phyloP scores from a whole-genome alignment of 1,140 invertebrate species.

The Aplysia californica region DNA sequence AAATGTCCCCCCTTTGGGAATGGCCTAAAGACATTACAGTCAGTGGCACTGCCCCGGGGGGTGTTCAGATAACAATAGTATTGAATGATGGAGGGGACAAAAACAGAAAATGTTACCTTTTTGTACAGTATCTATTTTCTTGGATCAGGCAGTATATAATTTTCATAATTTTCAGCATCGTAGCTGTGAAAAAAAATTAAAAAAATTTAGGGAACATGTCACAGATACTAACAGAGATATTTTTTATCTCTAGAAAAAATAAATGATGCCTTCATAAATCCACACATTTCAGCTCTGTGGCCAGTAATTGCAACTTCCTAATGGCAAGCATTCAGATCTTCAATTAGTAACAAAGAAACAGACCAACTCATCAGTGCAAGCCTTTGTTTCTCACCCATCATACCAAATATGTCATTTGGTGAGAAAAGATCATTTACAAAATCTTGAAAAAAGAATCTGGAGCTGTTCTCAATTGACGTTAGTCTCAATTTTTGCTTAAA shows the following conservation, averaged over 20 bases:
- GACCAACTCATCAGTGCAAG: too few relatives aligned
- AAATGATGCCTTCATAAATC: not conserved
- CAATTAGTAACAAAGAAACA: not conserved
- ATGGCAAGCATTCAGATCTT: not conserved
- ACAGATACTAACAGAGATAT: not conserved
- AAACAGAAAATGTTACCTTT: constrained; percentile 46
- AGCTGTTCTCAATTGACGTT: too few relatives aligned
- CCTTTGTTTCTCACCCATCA: too few relatives aligned
- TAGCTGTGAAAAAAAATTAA: constrained; percentile 30
- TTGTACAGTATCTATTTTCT: constrained; percentile 45
- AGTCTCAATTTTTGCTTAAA: too few relatives aligned
- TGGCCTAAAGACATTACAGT: too few relatives aligned
- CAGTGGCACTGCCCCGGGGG: too few relatives aligned
- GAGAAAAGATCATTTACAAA: too few relatives aligned
- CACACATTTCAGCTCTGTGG: too few relatives aligned
- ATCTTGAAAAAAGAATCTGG: too few relatives aligned
- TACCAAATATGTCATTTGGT: too few relatives aligned
- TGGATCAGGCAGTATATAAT: constrained; percentile 46
- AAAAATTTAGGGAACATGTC: not conserved
- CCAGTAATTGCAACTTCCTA: not conserved
- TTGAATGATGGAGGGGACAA: not conserved
- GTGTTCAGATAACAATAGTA: not conserved
- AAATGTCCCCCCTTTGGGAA: not conserved
- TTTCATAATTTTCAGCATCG: constrained; percentile 45
- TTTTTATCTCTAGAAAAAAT: not conserved